Conservation (phyloP, 1,140 invertebrate species). For the Vanessa tameamea region DNA sequence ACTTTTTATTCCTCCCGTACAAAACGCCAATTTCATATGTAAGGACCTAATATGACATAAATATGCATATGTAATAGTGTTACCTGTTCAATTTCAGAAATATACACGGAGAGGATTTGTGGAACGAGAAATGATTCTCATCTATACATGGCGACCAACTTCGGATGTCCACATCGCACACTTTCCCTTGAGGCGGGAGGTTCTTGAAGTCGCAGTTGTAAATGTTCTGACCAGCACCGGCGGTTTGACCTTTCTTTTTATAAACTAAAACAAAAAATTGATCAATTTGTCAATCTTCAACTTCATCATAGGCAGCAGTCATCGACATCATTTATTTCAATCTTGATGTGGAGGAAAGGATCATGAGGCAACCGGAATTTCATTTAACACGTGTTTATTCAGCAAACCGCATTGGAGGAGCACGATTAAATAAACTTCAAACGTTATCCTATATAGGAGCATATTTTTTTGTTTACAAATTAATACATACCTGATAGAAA, state of each 20-base stretch:
- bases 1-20: too few relatives aligned
- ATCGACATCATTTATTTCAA: too few relatives aligned
- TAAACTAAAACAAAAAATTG: slow-evolving; percentile 81
- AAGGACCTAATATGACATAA: too few relatives aligned
- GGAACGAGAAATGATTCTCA: slow-evolving; percentile 87
- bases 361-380: too few relatives aligned
- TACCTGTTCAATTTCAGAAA: slow-evolving; percentile 89
- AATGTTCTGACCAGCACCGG: slow-evolving; percentile 85
- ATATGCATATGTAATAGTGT: slow-evolving; percentile 28
- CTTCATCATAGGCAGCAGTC: too few relatives aligned
- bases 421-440: too few relatives aligned
- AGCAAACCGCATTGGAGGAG: too few relatives aligned
- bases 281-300: too few relatives aligned
- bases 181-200: slow-evolving; percentile 83
- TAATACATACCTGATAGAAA: slow-evolving; percentile 86
- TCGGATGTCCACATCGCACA: slow-evolving; percentile 87
- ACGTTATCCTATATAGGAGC: too few relatives aligned
- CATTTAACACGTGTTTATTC: too few relatives aligned
- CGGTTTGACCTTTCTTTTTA: slow-evolving; percentile 84
- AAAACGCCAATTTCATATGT: too few relatives aligned
- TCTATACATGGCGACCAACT: slow-evolving; percentile 84
- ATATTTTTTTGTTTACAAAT: not conserved
- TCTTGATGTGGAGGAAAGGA: too few relatives aligned
- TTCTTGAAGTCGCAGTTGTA: slow-evolving; percentile 84
- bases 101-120: slow-evolving; percentile 89